Evolutionary conservation across 2,113 vertebrate species (phyloP).

Genomic region (Diadophis punctatus): DNA sequence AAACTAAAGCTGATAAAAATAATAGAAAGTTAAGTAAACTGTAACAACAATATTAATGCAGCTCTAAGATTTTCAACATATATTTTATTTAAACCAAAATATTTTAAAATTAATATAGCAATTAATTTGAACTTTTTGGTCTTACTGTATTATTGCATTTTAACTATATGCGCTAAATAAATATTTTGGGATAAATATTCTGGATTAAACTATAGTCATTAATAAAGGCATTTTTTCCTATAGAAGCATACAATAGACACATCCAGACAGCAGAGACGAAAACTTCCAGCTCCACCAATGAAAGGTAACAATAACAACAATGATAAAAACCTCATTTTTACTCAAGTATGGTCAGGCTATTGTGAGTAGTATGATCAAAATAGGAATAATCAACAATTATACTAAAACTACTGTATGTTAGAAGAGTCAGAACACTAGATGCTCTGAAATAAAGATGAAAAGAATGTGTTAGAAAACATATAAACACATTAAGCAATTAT

Average conservation of each 20-base stretch:
- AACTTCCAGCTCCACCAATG: constrained; percentile 88
- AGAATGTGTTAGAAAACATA: neutral
- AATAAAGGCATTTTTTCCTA: constrained; percentile 9
- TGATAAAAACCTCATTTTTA: neutral
- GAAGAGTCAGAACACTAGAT: neutral
- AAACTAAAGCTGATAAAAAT: neutral
- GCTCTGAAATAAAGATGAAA: neutral
- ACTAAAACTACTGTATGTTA: neutral
- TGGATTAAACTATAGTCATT: constrained; percentile 10
- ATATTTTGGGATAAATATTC: constrained; percentile 29
- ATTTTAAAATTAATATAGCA: neutral
- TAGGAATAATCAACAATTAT: neutral
- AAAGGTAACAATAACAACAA: constrained; percentile 72
- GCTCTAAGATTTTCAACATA: neutral
- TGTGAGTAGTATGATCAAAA: neutral
- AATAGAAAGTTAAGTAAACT: neutral
- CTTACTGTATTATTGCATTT: neutral
- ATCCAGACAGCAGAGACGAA: constrained; percentile 92
- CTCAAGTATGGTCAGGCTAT: neutral
- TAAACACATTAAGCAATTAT: neutral
- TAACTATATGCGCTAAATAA: neutral
- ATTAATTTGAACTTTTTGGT: neutral
- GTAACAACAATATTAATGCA: neutral
- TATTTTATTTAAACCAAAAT: neutral
- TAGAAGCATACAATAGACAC: constrained; percentile 92